Conservation (phyloP, 2,113 vertebrate genomes). For the Oplegnathus fasciatus region DNA sequence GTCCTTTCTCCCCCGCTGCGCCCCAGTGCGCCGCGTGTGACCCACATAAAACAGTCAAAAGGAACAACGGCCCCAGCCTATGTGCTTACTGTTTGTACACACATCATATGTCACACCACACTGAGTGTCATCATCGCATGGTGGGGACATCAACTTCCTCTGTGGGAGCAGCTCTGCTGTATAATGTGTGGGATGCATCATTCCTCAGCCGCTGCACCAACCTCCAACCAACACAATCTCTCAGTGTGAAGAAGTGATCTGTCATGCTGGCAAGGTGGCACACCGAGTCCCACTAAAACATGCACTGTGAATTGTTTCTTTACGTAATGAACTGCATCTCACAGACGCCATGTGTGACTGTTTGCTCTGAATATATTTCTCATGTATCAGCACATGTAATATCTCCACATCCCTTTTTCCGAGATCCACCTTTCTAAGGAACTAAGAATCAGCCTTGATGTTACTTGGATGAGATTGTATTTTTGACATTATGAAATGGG, state of each 20-base stretch:
- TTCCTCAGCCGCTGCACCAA: conserved; percentile 65
- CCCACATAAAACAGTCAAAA: conserved; percentile 73
- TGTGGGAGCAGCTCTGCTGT: conserved; percentile 58
- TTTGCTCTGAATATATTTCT: conserved; percentile 44
- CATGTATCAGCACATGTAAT: background rate
- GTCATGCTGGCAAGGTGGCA: conserved; percentile 65
- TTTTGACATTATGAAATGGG: conserved; percentile 11
- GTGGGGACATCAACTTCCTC: conserved; percentile 67
- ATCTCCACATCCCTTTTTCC: background rate
- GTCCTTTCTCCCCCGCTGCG: conserved; percentile 41
- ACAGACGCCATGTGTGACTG: conserved; percentile 13
- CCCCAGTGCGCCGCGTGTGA: conserved; percentile 38
- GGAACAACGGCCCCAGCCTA: conserved; percentile 30
- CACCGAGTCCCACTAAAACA: conserved; percentile 51
- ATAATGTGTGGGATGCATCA: conserved; percentile 72
- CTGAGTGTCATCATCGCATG: conserved; percentile 65
- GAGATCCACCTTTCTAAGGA: background rate
- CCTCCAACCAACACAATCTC: conserved; percentile 57
- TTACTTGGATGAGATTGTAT: conserved; percentile 3
- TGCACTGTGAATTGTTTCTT: conserved; percentile 38
- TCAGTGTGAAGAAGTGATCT: conserved; percentile 70
- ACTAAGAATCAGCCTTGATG: background rate
- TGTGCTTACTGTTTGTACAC: conserved; percentile 70
- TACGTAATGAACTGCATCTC: conserved; percentile 42
- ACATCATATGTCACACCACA: conserved; percentile 73